Evolutionary conservation across 2,113 vertebrate genomes (phyloP), one percentile per base, ranked within the genome.

Genomic region (Nanorana parkeri): DNA sequence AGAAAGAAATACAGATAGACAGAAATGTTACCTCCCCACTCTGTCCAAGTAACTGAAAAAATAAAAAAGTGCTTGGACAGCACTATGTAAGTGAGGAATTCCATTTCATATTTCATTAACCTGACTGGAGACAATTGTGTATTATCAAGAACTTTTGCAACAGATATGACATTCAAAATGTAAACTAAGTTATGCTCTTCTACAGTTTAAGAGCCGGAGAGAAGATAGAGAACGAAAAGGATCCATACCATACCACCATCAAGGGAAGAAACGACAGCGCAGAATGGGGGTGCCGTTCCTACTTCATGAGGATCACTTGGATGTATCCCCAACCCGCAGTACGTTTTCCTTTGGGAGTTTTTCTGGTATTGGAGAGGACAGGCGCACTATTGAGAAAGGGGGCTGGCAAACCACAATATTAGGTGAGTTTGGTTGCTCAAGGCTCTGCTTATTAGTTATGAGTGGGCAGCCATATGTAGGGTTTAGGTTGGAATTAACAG

Each of bases 261-360:
- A 95, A 0, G 97, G 97, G 5, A 99, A 99, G 92, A 97, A 98
- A 87, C 92, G 97, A 0, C 97, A 98, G 4, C 91, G 98, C 0
- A 93, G 96, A 1, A 99, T 98, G 95, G 98, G 98, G 0, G 92
- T 99, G 3, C 98, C 98, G 0, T 99, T 99, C 90, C 91, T 99
- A 24, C 93, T 97, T 20, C 98, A 99, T 0, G 98, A 99, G 28
- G 97, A 99, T 73, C 96, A 98, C 84, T 85, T 99, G 86, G 98
- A 99, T 19, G 97, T 99, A 17, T 99, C 97, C 0, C 98, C 98
- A 3, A 99, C 98, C 1, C 96, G 97, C 52, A 99, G 97, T 91
- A 95, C 96, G 0, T 99, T 99, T 90, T 99, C 98, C 71, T 99
- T 99, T 0, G 95, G 97, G 5, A 99, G 97, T 85, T 97, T 99